These are phyloP conservation scores for Lypha dubia DNA, from an alignment of 2,888 invertebrate species.

Conservation along the genomic window DNA sequence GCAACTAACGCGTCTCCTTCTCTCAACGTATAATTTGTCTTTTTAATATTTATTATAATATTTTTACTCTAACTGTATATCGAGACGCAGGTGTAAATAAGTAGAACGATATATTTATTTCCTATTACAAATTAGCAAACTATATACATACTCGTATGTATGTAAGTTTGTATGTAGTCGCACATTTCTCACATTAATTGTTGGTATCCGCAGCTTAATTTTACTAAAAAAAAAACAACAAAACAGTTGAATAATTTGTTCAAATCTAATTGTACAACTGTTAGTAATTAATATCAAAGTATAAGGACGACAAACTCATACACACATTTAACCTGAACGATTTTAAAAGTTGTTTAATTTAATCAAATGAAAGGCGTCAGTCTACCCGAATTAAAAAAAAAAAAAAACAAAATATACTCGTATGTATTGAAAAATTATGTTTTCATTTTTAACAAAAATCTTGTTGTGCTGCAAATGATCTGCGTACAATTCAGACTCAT, in stretches of 20 bases:
- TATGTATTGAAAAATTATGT: too few species aligned
- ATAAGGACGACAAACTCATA: conserved; percentile 6
- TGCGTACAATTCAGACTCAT: too few species aligned
- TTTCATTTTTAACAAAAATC: too few species aligned
- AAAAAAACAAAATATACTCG: neutral
- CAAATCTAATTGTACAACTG: neutral
- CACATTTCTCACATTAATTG: too few species aligned
- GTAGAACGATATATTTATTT: neutral
- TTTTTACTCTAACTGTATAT: neutral
- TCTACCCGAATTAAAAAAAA: neutral
- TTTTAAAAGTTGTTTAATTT: neutral
- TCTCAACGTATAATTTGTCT: too few species aligned
- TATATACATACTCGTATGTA: neutral
- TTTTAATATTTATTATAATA: too few species aligned
- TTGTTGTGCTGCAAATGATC: too few species aligned
- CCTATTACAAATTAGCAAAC: neutral
- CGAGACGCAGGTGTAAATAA: neutral
- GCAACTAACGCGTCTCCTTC: too few species aligned
- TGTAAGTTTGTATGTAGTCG: too few species aligned
- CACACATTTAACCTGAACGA: neutral
- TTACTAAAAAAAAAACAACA: neutral
- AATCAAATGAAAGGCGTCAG: neutral
- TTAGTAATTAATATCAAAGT: conserved; percentile 2
- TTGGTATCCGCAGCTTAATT: neutral
- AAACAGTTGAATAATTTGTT: neutral